Conservation (phyloP, 1,140 invertebrate genomes). For the Apis laboriosa region DNA sequence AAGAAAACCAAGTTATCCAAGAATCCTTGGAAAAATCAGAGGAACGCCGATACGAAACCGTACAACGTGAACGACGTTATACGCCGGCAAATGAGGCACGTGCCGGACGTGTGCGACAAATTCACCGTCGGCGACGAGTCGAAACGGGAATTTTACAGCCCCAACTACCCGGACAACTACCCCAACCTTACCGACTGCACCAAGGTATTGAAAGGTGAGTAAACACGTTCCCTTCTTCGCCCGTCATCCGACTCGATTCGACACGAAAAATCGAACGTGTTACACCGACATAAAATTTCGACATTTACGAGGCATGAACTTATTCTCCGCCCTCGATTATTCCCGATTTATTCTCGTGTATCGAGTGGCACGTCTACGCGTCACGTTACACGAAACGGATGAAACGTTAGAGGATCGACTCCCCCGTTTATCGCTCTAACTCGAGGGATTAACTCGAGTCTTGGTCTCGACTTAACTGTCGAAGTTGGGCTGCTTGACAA, state of each 20-base stretch:
- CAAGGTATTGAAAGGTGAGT: conserved; percentile 86
- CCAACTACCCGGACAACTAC: conserved; percentile 87
- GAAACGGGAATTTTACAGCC: conserved; percentile 87
- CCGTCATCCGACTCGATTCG: neutral
- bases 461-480: no score
- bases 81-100: conserved; percentile 72
- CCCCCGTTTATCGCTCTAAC: conserved; percentile 26
- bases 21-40: neutral
- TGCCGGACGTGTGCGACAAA: conserved; percentile 78
- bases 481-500: conserved; percentile 3
- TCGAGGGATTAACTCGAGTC: conserved; percentile 35
- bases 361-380: neutral
- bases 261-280: no score
- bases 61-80: conserved; percentile 51
- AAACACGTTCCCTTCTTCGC: conserved; percentile 21
- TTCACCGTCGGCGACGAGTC: conserved; percentile 82
- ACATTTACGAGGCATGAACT: neutral
- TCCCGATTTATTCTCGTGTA: neutral
- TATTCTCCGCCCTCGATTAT: no score
- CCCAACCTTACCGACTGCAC: conserved; percentile 87
- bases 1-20: neutral
- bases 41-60: neutral
- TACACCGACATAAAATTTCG: no score
- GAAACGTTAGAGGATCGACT: conserved; percentile 7
- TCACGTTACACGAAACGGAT: neutral